Conservation (phyloP, 2,113 vertebrate genomes). For the Rhinolophus sinicus region DNA sequence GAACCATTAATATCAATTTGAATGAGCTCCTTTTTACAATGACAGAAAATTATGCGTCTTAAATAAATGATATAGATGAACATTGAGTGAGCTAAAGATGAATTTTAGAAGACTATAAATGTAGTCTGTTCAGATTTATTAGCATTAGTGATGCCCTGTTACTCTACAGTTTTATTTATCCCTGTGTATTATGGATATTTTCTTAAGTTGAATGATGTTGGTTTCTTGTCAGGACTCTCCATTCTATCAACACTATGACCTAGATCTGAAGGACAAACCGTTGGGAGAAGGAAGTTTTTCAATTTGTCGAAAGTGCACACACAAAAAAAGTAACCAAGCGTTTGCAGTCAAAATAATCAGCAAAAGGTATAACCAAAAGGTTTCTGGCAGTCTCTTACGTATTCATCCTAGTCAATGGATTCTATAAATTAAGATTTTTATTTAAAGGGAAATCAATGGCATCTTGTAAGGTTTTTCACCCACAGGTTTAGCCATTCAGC, state of each 20-base stretch:
- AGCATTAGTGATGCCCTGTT: neutral
- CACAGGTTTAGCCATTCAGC: neutral
- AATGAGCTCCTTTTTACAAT: neutral
- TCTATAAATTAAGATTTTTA: conserved; percentile 54
- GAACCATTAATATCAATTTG: neutral
- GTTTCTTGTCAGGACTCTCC: conserved; percentile 93
- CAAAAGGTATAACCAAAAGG: conserved; percentile 90
- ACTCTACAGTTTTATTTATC: conserved; percentile 58
- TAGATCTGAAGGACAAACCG: conserved; percentile 94
- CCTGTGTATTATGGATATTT: conserved; percentile 74
- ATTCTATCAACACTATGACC: conserved; percentile 97
- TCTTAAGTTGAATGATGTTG: conserved; percentile 79
- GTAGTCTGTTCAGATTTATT: neutral
- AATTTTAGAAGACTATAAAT: conserved; percentile 37
- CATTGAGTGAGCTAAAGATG: conserved; percentile 16
- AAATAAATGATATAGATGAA: neutral
- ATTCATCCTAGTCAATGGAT: neutral
- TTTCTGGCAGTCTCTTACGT: conserved; percentile 63
- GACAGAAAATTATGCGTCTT: neutral
- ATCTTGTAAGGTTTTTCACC: neutral
- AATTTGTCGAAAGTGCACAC: conserved; percentile 96
- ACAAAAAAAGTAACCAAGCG: conserved; percentile 95
- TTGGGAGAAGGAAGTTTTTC: conserved; percentile 99
- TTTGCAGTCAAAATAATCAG: conserved; percentile 99
- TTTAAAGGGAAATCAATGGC: conserved; percentile 39